A percentile compares a stretch with the other conserved stretches of the same genome.
Conservation (phyloP, 2,113 vertebrate genomes). For the Tonatia bakeri region DNA sequence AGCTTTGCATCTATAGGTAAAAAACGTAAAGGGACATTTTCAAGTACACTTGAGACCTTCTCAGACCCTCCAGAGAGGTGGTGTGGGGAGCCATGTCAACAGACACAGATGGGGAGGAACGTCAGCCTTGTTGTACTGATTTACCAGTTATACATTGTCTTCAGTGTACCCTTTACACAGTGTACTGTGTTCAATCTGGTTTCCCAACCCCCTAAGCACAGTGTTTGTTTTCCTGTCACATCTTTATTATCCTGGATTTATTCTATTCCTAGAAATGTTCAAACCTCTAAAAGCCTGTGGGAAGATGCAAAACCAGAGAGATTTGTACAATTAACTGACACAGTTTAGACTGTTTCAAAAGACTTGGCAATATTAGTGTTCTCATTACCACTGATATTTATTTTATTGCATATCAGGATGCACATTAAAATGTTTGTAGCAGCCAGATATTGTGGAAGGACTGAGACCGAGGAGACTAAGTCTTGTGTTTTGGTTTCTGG, state of each 20-base stretch:
- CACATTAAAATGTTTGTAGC: background rate
- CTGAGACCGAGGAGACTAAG: background rate
- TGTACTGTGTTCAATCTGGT: conserved; percentile 44
- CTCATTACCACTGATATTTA: conserved; percentile 40
- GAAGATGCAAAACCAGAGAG: conserved; percentile 54
- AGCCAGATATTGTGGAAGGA: background rate
- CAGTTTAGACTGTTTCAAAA: conserved; percentile 52
- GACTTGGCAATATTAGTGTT: conserved; percentile 13
- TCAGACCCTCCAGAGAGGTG: background rate
- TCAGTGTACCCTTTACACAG: conserved; percentile 30
- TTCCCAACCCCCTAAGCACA: conserved; percentile 55
- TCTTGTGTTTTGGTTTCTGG: background rate
- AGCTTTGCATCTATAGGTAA: background rate
- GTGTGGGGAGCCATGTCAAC: conserved; percentile 46
- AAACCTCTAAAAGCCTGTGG: conserved; percentile 59
- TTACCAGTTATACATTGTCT: conserved; percentile 65
- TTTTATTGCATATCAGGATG: background rate
- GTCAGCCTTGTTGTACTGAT: conserved; percentile 58
- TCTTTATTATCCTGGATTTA: conserved; percentile 71
- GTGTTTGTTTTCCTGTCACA: conserved; percentile 63
- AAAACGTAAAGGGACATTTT: background rate
- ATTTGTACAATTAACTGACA: conserved; percentile 64
- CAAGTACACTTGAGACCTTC: background rate
- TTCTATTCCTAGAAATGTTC: conserved; percentile 63
- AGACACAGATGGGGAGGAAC: conserved; percentile 56